These are phyloP conservation scores for Clarias batrachus DNA, from an alignment of 2,113 vertebrate species.

Conservation along the genomic window DNA sequence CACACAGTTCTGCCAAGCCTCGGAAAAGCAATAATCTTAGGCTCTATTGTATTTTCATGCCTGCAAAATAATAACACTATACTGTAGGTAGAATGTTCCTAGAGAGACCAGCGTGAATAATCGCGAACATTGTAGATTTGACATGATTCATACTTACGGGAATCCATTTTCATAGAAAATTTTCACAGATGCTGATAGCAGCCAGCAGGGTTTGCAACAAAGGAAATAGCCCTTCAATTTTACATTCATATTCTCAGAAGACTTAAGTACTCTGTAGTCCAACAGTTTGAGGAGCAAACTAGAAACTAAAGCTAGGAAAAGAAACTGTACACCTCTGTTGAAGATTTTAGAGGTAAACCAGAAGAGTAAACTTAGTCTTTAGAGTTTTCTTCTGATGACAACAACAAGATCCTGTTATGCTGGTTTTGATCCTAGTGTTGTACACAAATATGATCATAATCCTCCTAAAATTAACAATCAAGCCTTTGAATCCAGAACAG, in stretches of 20 bases:
- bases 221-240: conserved; percentile 6
- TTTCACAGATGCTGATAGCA: neutral
- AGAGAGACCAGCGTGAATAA: neutral
- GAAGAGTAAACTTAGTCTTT: neutral
- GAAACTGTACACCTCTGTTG: neutral
- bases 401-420: neutral
- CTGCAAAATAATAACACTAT: conserved; percentile 12
- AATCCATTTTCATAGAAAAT: conserved; percentile 17
- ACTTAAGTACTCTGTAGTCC: neutral
- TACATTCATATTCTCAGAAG: neutral
- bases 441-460: neutral
- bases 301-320: neutral
- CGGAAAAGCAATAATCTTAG: neutral
- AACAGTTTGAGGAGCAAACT: neutral
- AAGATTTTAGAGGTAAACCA: neutral
- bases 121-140: neutral
- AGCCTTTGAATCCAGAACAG: neutral
- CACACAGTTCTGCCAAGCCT: neutral
- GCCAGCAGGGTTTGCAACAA: neutral
- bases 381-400: conserved; percentile 7
- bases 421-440: too few species aligned
- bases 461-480: neutral
- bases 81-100: neutral
- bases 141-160: conserved; percentile 2
- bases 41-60: neutral